phyloP scores from a whole-genome alignment of 2,797 vertebrate species.

The Xenopus petersii region DNA sequence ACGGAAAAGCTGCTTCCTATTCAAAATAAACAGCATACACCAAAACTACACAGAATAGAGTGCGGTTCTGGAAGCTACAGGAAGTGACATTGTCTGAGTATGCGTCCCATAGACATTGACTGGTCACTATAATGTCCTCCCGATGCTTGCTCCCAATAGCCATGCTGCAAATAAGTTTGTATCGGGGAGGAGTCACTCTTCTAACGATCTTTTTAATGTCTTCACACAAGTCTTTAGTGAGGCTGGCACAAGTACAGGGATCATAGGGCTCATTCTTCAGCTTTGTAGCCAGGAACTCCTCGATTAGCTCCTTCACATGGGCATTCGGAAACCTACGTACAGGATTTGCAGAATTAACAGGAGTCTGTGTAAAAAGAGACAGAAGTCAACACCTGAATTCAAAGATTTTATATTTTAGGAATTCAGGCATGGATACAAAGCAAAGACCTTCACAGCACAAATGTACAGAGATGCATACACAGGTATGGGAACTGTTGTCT shows the following conservation, averaged over 20 bases:
- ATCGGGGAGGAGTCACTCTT: conserved; percentile 1
- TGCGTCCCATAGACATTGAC: conserved; percentile 49
- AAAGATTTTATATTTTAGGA: too few species aligned
- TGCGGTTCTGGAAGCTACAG: conserved; percentile 39
- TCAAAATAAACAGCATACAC: conserved; percentile 35
- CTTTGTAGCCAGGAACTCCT: conserved; percentile 46
- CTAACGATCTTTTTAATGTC: conserved; percentile 41
- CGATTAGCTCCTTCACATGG: conserved; percentile 24
- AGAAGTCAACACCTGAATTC: not conserved
- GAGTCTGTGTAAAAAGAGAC: conserved; percentile 17
- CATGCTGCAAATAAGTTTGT: conserved; percentile 47
- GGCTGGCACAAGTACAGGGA: conserved; percentile 10
- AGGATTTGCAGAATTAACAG: conserved; percentile 30
- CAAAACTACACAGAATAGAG: conserved; percentile 44
- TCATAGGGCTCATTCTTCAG: conserved; percentile 25
- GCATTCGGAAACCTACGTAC: conserved; percentile 32
- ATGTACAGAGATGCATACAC: too few species aligned
- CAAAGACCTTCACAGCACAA: too few species aligned
- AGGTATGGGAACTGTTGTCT: too few species aligned
- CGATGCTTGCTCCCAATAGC: conserved; percentile 31
- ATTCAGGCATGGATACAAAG: too few species aligned
- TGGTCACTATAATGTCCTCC: conserved; percentile 43
- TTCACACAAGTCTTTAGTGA: conserved; percentile 35
- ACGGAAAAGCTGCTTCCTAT: conserved; percentile 9
- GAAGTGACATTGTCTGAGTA: conserved; percentile 45